Evolutionary conservation across 1,140 invertebrate species (phyloP).

Genomic region (Stenopsyche tienmushanensis): DNA sequence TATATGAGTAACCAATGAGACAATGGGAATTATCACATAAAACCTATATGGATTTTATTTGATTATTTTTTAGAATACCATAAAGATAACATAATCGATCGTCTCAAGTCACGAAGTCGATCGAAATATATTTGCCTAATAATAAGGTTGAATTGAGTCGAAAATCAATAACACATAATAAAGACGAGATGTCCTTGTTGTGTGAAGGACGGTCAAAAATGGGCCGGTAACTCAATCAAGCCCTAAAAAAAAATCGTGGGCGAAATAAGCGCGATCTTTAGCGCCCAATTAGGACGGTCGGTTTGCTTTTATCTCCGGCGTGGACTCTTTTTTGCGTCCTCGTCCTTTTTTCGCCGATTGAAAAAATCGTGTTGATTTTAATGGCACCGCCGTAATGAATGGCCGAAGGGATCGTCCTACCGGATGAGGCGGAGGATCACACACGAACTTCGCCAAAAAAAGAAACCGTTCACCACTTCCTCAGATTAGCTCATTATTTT

Average conservation of each 20-base stretch:
- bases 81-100: too few relatives aligned
- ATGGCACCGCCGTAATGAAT: constrained; percentile 24
- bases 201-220: too few relatives aligned
- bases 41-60: too few relatives aligned
- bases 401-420: constrained; percentile 4
- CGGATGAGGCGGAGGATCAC: constrained; percentile 25
- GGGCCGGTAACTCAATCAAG: neutral
- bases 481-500: constrained; percentile 7
- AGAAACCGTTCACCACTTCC: constrained; percentile 17
- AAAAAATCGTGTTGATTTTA: constrained; percentile 19
- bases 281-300: constrained; percentile 16
- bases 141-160: too few relatives aligned
- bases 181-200: neutral
- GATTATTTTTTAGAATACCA: too few relatives aligned
- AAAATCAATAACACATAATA: too few relatives aligned
- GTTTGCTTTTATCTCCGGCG: neutral
- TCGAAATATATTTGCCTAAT: too few relatives aligned
- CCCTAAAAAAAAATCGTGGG: neutral
- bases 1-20: too few relatives aligned
- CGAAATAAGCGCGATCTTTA: constrained; percentile 24
- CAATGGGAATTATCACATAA: too few relatives aligned
- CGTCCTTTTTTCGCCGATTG: neutral
- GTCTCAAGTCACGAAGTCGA: too few relatives aligned
- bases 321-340: constrained; percentile 2
- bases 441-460: constrained; percentile 18